Evolutionary conservation across 2,797 vertebrate genomes (phyloP).

Genomic region (Acrocephalus scirpaceus): DNA sequence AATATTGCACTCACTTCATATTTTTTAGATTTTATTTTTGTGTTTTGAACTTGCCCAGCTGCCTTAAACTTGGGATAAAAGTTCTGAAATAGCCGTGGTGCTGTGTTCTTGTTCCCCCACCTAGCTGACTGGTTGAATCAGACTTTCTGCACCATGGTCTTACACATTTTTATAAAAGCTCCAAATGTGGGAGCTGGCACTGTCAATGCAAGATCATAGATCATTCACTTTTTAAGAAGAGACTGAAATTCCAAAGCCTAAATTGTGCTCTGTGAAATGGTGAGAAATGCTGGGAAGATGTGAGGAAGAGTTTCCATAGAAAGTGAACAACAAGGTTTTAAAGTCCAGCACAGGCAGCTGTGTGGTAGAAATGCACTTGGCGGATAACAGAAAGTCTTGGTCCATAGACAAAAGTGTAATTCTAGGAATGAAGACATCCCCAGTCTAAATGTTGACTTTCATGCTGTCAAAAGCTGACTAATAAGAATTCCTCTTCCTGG

Average conservation of each 20-base stretch:
- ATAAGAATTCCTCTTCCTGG: background rate
- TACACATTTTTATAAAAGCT: background rate
- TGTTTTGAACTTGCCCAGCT: background rate
- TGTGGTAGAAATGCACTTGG: background rate
- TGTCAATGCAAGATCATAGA: background rate
- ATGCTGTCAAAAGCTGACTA: background rate
- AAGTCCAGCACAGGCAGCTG: background rate
- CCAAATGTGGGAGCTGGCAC: background rate
- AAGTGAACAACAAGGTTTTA: background rate
- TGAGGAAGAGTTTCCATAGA: background rate
- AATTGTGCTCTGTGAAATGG: background rate
- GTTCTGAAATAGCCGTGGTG: background rate
- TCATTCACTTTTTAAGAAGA: background rate
- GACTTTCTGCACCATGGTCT: background rate
- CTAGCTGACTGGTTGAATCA: background rate
- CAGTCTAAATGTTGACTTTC: background rate
- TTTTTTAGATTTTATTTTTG: background rate
- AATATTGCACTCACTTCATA: fast-evolving
- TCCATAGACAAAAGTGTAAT: background rate
- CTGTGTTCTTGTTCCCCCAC: background rate
- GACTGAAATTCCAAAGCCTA: background rate
- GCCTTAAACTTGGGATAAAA: background rate
- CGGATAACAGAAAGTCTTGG: background rate
- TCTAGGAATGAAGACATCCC: conserved; percentile 9
- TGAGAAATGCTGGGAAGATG: conserved; percentile 8